A percentile compares a stretch with the other conserved stretches of the same genome.
Conservation (phyloP, 1,140 invertebrate genomes). For the Sweltsa coloradensis region DNA sequence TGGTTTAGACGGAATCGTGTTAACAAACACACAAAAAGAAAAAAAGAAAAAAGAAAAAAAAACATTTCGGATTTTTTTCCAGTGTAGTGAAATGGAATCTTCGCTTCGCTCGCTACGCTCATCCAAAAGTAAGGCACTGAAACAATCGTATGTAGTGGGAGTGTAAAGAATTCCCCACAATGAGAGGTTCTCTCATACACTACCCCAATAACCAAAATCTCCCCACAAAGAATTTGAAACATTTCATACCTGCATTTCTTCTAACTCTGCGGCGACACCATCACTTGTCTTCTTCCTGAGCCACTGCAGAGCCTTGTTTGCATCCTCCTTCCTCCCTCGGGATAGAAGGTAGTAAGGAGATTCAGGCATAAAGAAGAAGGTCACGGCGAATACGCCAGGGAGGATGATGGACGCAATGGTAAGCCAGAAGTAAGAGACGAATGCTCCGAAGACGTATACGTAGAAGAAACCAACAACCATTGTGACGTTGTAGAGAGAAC, state of each 20-base stretch:
- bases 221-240: neutral
- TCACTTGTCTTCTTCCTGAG: constrained; percentile 23
- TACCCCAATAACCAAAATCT: neutral
- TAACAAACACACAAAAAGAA: too few species aligned
- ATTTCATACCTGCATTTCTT: constrained; percentile 31
- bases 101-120: too few species aligned
- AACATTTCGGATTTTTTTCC: too few species aligned
- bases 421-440: constrained; percentile 34
- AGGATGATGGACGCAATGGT: constrained; percentile 41
- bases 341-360: constrained; percentile 58
- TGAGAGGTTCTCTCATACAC: neutral
- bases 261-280: constrained; percentile 44
- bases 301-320: constrained; percentile 42
- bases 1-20: too few species aligned
- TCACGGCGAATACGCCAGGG: constrained; percentile 44
- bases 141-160: too few species aligned
- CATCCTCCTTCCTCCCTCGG: constrained; percentile 41
- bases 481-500: constrained; percentile 23
- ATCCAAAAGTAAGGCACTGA: too few species aligned
- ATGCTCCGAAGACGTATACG: constrained; percentile 50
- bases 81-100: too few species aligned
- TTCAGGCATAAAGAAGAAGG: constrained; percentile 60
- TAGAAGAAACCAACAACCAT: constrained; percentile 49
- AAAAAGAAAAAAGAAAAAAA: too few species aligned
- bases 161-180: too few species aligned